Base-by-base conservation (phyloP, 30 jellyfish, hydroid and myxozoan genomes). In the Mastigias papua region DNA sequence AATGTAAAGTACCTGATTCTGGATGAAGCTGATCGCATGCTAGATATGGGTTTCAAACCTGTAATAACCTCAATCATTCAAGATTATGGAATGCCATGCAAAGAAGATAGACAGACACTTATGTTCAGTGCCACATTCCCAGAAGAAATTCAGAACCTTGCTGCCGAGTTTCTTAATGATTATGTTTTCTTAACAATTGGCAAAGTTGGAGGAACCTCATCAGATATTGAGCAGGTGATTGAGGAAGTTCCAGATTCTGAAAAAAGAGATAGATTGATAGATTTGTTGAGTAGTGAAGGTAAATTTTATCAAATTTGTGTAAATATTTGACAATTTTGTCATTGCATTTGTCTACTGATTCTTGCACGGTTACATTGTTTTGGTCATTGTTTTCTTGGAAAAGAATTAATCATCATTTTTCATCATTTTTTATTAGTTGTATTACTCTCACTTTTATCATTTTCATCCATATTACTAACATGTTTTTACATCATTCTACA, bases 51-150 rank as follows among this genome's bases (percentile, higher is more conserved):
- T 2, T 95, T 95, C 46, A 91, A 92, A 76, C 98, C 97, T 30
- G 97, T 80, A 31, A 92, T 96, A 31, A 73, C 68, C 15, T 27
- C 91, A 23, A 96, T 96, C 31, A 69, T 88, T 16, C 77, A 75
- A 20, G 86, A 88, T 26, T 89, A 74, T 46, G 95, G 89, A 37
- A 91, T 96, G 99, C 98, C 99, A 2, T 76, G 87, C 7, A 88
- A 84, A 75, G 98, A 83, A 29, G 46, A 33, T 62, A 93, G 98
- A 22, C 92, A 78, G 46, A 90, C 98, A 19, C 90, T 87, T 15
- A 96, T 96, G 99, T 96, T 96, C 63, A 96, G 99, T 87, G 99
- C 99, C 29, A 96, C 99, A 0, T 96, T 96, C 83, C 99, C 99
- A 2, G 97, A 90, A 37, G 97, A 96, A 34, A 91, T 96, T 48